Conservation (phyloP, 2,113 vertebrate genomes). For the Hypomesus transpacificus region DNA sequence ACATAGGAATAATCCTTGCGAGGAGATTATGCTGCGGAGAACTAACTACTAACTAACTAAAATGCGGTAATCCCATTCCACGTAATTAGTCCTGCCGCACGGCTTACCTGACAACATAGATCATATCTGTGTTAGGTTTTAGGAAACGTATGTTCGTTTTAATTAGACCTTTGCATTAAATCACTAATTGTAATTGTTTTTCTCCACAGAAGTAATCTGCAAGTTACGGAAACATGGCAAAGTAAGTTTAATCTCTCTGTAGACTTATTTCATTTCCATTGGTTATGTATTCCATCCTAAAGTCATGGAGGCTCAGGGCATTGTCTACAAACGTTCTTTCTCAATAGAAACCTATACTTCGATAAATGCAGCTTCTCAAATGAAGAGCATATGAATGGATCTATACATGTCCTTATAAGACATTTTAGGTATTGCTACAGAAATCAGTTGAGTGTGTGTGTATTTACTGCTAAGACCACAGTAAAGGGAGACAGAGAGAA, state of each 20-base stretch:
- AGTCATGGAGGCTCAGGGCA: neutral
- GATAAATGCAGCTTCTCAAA: too few species aligned
- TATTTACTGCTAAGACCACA: too few species aligned
- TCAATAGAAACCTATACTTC: too few species aligned
- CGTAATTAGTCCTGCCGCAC: constrained; percentile 44
- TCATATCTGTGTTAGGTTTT: neutral
- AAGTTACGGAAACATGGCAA: constrained; percentile 53
- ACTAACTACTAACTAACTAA: constrained; percentile 22
- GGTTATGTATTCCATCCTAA: neutral
- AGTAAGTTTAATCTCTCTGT: constrained; percentile 47
- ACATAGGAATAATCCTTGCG: neutral
- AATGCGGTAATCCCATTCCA: constrained; percentile 54
- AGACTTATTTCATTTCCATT: neutral
- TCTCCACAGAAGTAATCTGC: constrained; percentile 27
- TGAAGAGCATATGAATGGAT: too few species aligned
- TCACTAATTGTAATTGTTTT: neutral
- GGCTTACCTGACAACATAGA: neutral
- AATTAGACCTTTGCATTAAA: neutral
- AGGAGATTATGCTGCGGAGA: constrained; percentile 27
- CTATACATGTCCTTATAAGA: too few species aligned
- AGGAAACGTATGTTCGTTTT: neutral
- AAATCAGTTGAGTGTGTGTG: too few species aligned
- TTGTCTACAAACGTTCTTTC: too few species aligned
- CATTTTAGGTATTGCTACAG: too few species aligned
- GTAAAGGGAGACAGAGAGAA: too few species aligned